Percentiles rank a stretch among this genome's conserved stretches.
Evolutionary conservation across 1,140 invertebrate species (phyloP).

Genomic region (Metopolophium dirhodum): DNA sequence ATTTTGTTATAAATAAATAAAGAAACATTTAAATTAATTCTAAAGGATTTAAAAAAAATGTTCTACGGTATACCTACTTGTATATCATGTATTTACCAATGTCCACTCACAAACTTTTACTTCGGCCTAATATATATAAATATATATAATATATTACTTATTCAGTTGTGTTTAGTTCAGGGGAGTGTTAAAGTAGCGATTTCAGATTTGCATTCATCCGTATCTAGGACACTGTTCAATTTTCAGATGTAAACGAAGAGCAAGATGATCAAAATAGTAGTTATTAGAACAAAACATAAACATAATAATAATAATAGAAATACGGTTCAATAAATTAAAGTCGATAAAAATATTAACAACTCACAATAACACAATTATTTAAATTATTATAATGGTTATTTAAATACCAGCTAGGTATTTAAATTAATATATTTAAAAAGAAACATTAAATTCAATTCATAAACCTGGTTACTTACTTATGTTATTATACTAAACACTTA

Average conservation of each 20-base stretch:
- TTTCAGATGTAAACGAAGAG: background rate
- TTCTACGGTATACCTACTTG: background rate
- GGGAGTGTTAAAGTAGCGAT: background rate
- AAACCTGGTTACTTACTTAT: background rate
- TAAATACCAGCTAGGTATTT: background rate
- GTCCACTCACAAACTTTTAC: background rate
- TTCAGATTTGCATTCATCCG: background rate
- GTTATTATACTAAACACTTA: background rate
- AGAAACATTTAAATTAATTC: background rate
- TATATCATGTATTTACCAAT: background rate
- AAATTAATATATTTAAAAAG: background rate
- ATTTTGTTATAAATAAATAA: no score
- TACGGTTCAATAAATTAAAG: background rate
- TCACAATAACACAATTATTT: background rate
- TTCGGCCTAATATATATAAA: background rate
- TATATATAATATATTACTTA: background rate
- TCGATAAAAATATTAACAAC: background rate
- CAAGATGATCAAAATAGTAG: background rate
- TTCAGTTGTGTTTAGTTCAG: background rate
- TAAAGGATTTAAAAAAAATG: background rate
- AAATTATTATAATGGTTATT: background rate
- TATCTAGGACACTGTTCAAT: background rate
- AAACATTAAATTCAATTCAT: background rate
- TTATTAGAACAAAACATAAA: background rate
- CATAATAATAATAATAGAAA: background rate